Evolutionary conservation across 2,113 vertebrate species (phyloP).

Genomic region (Narcine bancroftii): DNA sequence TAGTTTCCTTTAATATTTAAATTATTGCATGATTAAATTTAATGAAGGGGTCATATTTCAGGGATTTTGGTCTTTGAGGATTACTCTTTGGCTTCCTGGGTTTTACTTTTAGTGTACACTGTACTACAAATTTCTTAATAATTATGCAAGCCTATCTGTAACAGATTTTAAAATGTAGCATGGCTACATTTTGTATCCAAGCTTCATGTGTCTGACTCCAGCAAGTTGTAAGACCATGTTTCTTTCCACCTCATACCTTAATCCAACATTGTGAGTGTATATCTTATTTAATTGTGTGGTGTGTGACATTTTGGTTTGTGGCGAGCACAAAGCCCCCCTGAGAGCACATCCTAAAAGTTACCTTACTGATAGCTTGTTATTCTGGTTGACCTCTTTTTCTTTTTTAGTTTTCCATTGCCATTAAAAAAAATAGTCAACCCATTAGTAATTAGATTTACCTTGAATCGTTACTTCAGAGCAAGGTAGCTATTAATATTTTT

Average conservation of each 20-base stretch:
- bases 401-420: background rate
- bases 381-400: background rate
- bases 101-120: background rate
- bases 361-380: background rate
- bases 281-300: background rate
- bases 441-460: background rate
- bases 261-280: background rate
- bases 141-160: background rate
- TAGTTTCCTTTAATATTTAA: background rate
- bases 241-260: background rate
- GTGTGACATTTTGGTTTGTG: background rate
- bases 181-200: background rate
- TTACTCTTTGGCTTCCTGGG: background rate
- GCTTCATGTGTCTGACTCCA: background rate
- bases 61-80: background rate
- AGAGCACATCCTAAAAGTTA: background rate
- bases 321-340: background rate
- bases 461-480: background rate
- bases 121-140: background rate
- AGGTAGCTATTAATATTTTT: background rate
- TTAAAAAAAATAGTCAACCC: too few relatives aligned
- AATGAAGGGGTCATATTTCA: background rate
- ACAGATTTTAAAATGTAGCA: background rate
- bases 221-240: background rate
- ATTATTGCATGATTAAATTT: too few relatives aligned